Conservation (phyloP, 2,888 invertebrate genomes). For the Lasioglossum figueresi region DNA sequence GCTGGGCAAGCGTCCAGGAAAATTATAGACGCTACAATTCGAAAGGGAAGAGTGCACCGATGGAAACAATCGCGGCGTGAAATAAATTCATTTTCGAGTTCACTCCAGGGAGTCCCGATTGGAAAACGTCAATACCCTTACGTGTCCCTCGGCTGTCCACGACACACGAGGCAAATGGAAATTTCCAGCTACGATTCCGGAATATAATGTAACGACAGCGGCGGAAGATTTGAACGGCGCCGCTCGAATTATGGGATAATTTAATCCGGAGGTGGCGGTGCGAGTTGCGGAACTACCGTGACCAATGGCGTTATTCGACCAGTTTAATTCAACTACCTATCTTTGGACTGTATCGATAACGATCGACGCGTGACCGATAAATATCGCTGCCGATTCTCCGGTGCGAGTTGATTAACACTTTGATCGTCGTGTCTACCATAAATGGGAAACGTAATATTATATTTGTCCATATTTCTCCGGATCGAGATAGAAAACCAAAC, state of each 20-base stretch:
- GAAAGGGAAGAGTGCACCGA: not conserved
- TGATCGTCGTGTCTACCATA: not conserved
- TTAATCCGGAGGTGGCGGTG: constrained; percentile 63
- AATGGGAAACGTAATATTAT: not conserved
- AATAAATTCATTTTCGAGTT: constrained; percentile 14
- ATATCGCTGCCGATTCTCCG: not conserved
- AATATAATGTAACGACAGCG: constrained; percentile 30
- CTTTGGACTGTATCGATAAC: constrained; percentile 24
- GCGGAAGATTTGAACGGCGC: constrained; percentile 42
- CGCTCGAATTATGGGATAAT: constrained; percentile 62
- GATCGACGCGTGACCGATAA: constrained; percentile 37
- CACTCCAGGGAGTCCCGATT: not conserved
- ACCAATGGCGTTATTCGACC: constrained; percentile 59
- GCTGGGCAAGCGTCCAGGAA: not conserved
- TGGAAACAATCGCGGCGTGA: not conserved
- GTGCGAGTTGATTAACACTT: not conserved
- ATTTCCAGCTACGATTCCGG: constrained; percentile 30
- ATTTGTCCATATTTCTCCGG: not conserved
- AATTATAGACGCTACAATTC: not conserved
- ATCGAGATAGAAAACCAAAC: not conserved
- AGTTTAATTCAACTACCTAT: constrained; percentile 54
- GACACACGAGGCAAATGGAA: constrained; percentile 18
- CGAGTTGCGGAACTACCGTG: constrained; percentile 60
- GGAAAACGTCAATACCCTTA: constrained; percentile 25
- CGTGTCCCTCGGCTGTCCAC: not conserved